A percentile compares a stretch with the other conserved stretches of the same genome.
phyloP scores from a whole-genome alignment of 2,797 vertebrate species.

The Xerus rutilus region DNA sequence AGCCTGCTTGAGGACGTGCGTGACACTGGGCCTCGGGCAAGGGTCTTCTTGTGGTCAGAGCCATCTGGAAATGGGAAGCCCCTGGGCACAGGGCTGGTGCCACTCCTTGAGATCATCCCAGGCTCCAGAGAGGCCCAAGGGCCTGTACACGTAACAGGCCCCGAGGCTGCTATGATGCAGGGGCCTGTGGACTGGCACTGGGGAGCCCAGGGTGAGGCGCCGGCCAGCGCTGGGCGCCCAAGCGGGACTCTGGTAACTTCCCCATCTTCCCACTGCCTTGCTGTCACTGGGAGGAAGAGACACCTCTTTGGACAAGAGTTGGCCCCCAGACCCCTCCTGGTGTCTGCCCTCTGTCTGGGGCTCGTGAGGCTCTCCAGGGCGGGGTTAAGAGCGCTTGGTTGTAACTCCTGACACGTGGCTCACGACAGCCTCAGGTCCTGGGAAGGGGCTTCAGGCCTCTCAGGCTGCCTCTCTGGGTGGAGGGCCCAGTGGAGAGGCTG shows the following conservation, averaged over 20 bases:
- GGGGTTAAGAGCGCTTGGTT: not conserved
- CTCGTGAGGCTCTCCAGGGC: not conserved
- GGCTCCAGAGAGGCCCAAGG: not conserved
- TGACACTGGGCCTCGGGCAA: not conserved
- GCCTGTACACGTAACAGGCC: not conserved
- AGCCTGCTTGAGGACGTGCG: not conserved
- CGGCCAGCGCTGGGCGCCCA: not conserved
- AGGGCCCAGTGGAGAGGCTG: not conserved
- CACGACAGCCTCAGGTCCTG: not conserved
- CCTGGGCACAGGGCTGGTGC: accelerated
- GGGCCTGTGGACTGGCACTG: not conserved
- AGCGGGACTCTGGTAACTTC: not conserved
- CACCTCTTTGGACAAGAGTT: no score
- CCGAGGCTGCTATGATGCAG: not conserved
- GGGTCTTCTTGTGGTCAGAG: not conserved
- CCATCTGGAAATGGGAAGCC: accelerated
- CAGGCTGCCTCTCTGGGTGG: not conserved
- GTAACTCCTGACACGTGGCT: no score
- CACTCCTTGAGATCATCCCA: accelerated
- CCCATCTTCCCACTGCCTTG: not conserved
- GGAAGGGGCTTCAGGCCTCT: not conserved
- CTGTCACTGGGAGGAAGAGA: not conserved
- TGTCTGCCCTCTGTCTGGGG: no score
- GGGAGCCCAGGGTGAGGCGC: accelerated
- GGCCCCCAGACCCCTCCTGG: not conserved